Percentiles rank a stretch among this genome's conserved stretches.
phyloP scores from a whole-genome alignment of 1,140 invertebrate species.

The Drosophila tsacasi region DNA sequence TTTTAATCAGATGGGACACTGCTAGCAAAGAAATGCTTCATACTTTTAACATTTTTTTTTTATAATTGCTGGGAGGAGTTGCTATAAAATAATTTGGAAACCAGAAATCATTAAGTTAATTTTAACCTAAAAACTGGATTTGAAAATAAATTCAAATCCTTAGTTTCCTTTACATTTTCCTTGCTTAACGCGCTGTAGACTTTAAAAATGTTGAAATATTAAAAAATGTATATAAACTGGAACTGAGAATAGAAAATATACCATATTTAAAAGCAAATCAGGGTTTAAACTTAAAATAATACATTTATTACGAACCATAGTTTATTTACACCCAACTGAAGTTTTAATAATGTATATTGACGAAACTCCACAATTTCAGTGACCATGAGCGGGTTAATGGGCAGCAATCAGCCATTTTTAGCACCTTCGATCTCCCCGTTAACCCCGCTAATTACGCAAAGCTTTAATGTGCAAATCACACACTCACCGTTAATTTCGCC shows the following conservation, averaged over 20 bases:
- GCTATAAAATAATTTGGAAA: no score
- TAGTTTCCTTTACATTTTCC: no score
- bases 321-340: background rate
- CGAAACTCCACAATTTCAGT: background rate
- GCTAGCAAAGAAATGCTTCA: background rate
- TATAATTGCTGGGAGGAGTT: no score
- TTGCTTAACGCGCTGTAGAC: no score
- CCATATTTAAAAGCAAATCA: no score
- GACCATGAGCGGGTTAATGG: conserved; percentile 8
- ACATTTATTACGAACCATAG: background rate
- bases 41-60: no score
- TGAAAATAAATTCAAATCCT: no score
- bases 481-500: conserved; percentile 1
- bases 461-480: conserved; percentile 16
- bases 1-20: background rate
- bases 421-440: conserved; percentile 1
- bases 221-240: no score
- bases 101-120: no score
- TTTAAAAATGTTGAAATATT: no score
- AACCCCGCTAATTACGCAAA: background rate
- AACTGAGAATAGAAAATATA: no score
- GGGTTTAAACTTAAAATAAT: background rate
- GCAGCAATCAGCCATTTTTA: conserved; percentile 1
- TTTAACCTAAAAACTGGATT: no score
- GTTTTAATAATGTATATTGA: background rate